These are phyloP conservation scores for Miltochrista miniata DNA, from an alignment of 2,888 invertebrate genomes.

Conservation along the genomic window DNA sequence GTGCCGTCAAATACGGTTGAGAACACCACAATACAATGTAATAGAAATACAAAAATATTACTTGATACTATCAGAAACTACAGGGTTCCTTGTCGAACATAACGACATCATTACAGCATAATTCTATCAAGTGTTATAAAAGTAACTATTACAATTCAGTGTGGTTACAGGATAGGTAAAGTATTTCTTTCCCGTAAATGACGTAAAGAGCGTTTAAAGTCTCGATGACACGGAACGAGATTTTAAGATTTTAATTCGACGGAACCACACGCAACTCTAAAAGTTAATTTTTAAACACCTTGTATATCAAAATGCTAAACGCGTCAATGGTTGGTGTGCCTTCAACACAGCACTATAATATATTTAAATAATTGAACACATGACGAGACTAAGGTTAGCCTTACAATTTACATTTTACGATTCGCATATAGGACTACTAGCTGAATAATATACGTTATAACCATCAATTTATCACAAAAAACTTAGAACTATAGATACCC, in stretches of 20 bases:
- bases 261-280: slow-evolving; percentile 3
- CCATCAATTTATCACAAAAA: not conserved
- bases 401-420: slow-evolving; percentile 6
- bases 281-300: not conserved
- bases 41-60: slow-evolving; percentile 16
- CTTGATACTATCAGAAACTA: slow-evolving; percentile 2
- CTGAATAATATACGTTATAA: not conserved
- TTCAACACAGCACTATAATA: slow-evolving; percentile 16
- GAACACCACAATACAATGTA: slow-evolving; percentile 9
- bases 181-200: too few relatives aligned
- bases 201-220: too few relatives aligned
- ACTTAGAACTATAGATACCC: not conserved
- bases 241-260: too few relatives aligned
- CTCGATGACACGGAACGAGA: too few relatives aligned
- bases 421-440: slow-evolving; percentile 1
- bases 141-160: too few relatives aligned
- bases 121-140: too few relatives aligned
- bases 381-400: slow-evolving; percentile 21
- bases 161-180: too few relatives aligned
- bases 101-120: too few relatives aligned
- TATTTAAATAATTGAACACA: slow-evolving; percentile 18
- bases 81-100: not conserved
- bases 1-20: slow-evolving; percentile 6
- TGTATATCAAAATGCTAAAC: slow-evolving; percentile 2
- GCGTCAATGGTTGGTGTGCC: slow-evolving; percentile 10